Conservation (phyloP, 2,797 vertebrate genomes). For the Ambastaia sidthimunki region DNA sequence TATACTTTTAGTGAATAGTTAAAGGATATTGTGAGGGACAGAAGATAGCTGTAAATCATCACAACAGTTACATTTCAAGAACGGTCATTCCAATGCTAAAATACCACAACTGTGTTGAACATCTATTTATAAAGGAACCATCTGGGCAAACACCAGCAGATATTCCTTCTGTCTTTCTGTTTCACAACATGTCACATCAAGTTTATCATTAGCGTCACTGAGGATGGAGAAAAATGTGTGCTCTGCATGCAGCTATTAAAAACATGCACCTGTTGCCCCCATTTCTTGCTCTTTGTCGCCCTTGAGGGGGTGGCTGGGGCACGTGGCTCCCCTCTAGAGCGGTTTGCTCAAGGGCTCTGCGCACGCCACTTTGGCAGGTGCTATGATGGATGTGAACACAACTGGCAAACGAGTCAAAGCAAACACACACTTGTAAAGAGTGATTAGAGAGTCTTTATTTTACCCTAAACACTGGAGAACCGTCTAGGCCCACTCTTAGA, state of each 20-base stretch:
- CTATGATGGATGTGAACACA: slow-evolving; percentile 71
- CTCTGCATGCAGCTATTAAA: slow-evolving; percentile 56
- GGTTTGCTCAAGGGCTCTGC: slow-evolving; percentile 58
- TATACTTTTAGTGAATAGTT: background rate
- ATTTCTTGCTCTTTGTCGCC: slow-evolving; percentile 71
- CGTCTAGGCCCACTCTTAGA: background rate
- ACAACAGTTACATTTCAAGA: slow-evolving; percentile 20
- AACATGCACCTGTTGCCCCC: slow-evolving; percentile 70
- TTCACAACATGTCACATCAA: slow-evolving; percentile 35
- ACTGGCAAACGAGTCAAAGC: slow-evolving; percentile 75
- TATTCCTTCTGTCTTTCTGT: slow-evolving; percentile 26
- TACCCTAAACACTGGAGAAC: background rate
- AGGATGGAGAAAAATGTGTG: background rate
- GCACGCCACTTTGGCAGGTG: slow-evolving; percentile 71
- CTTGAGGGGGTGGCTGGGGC: slow-evolving; percentile 71
- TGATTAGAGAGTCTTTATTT: slow-evolving; percentile 15
- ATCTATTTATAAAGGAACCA: slow-evolving; percentile 36
- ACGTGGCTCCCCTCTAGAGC: slow-evolving; percentile 69
- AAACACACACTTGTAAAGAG: slow-evolving; percentile 37
- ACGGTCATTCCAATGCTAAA: background rate
- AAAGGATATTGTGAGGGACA: background rate
- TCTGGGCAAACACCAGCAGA: slow-evolving; percentile 8
- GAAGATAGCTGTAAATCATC: slow-evolving; percentile 16
- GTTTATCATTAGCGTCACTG: slow-evolving; percentile 22
- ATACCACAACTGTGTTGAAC: background rate